Base-by-base conservation (phyloP, 2,797 vertebrate species). In the Sciaenops ocellatus region DNA sequence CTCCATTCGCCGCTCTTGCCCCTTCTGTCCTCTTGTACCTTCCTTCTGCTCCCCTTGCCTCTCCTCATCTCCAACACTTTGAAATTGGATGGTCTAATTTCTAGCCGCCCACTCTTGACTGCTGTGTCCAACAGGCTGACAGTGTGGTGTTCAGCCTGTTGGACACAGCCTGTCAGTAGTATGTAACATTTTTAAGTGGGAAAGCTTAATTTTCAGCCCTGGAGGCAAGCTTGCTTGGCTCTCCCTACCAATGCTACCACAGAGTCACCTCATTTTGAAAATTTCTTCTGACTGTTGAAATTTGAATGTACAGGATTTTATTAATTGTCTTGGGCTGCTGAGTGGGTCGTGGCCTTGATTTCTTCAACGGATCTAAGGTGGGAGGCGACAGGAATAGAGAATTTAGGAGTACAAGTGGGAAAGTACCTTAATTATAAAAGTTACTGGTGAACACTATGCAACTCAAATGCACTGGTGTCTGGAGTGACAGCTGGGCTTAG, bases 121-220 rank as follows among this genome's bases (percentile, higher is more conserved):
- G 77, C 90, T 79, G 87, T 88, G 88, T 90, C 88, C 87, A 89
- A 89, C 89, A 85, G 84, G 81, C 88, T 89, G 86, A 86, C 79
- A 82, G 60, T 81, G 85, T 86, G 71, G 44, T 70, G 72, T 79
- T 79, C 89, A 90, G 90, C 86, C 85, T 81, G 87, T 87, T 87
- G 81, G 86, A 90, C 85, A 86, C 87, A 90, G 86, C 78, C 81
- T 85, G 84, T 86, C 90, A 86, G 80, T 82, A 71, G 76, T 73
- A 75, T 80, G 80, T 60, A 85, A 79, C 52, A 79, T 77, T 87
- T 71, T 76, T 78, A 80, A 89, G 85, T 76, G 74, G 68, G 71
- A 54, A 75, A 62, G 54, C 72, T 70, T 78, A 54, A 86, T 86
- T 89, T 83, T 22, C 70, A 80, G 70, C 50, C 86, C 85, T 51